These are phyloP conservation scores for Coenobita brevimanus DNA, from an alignment of 1,140 invertebrate genomes.

Conservation along the genomic window DNA sequence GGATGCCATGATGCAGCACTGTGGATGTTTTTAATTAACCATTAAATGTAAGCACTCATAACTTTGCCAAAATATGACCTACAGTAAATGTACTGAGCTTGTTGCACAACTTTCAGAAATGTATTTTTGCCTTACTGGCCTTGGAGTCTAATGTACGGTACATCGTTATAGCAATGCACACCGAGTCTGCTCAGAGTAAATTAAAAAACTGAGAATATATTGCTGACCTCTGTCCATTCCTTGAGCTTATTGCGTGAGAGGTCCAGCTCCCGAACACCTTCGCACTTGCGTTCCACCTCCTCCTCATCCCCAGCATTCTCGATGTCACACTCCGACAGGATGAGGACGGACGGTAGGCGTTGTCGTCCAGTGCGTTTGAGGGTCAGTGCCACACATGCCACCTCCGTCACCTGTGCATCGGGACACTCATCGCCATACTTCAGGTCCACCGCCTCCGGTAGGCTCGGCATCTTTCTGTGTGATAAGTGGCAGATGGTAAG, in stretches of 20 bases:
- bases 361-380: slow-evolving; percentile 56
- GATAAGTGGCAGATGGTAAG: not conserved
- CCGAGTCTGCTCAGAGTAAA: no score
- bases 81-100: no score
- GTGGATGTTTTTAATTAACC: no score
- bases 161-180: no score
- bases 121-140: no score
- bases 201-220: no score
- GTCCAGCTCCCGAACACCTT: slow-evolving; percentile 66
- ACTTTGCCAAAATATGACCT: no score
- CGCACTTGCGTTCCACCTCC: slow-evolving; percentile 62
- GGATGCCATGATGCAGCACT: no score
- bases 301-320: slow-evolving; percentile 67
- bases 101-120: no score
- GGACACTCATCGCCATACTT: slow-evolving; percentile 66
- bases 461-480: slow-evolving; percentile 64
- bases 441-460: slow-evolving; percentile 66
- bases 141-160: no score
- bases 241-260: slow-evolving; percentile 67
- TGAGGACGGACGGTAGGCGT: slow-evolving; percentile 63
- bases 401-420: slow-evolving; percentile 59
- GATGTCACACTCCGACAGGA: slow-evolving; percentile 67
- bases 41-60: no score
- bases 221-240: slow-evolving; percentile 63
- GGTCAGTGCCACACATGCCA: slow-evolving; percentile 63